Evolutionary conservation across 2,113 vertebrate species (phyloP).

Genomic region (Sturnira hondurensis): DNA sequence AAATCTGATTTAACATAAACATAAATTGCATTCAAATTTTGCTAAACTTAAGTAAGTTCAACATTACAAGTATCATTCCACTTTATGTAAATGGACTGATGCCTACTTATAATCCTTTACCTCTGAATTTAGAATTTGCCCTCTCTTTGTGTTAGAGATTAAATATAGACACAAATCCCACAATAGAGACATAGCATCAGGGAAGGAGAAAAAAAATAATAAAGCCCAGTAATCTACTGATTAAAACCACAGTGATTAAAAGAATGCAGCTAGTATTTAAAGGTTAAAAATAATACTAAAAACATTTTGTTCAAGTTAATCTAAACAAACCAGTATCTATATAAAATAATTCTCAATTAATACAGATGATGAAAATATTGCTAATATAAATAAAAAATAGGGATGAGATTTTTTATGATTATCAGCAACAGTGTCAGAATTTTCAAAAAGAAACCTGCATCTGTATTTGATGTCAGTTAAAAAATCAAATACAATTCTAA

Average conservation of each 20-base stretch:
- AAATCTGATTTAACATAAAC: conserved; percentile 38
- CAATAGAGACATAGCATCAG: conserved; percentile 28
- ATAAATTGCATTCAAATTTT: conserved; percentile 9
- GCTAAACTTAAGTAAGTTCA: background rate
- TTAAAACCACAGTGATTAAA: conserved; percentile 20
- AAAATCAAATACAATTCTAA: background rate
- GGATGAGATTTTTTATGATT: conserved; percentile 19
- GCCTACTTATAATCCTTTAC: background rate
- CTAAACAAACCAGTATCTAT: conserved; percentile 16
- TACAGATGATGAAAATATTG: background rate
- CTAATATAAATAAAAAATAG: background rate
- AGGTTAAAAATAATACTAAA: conserved; percentile 6
- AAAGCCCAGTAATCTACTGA: background rate
- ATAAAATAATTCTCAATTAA: conserved; percentile 14
- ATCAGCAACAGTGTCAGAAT: background rate
- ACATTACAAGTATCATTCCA: conserved; percentile 20
- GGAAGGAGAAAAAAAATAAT: background rate
- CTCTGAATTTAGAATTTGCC: conserved; percentile 23
- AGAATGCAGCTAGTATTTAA: conserved; percentile 14
- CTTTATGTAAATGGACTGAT: background rate
- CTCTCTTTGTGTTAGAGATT: background rate
- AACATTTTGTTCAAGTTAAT: conserved; percentile 33
- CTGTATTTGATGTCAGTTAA: background rate
- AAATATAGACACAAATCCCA: conserved; percentile 34
- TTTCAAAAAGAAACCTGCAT: background rate